Evolutionary conservation across 2,797 vertebrate genomes (phyloP).

Genomic region (Helicolenus hilgendorfi): DNA sequence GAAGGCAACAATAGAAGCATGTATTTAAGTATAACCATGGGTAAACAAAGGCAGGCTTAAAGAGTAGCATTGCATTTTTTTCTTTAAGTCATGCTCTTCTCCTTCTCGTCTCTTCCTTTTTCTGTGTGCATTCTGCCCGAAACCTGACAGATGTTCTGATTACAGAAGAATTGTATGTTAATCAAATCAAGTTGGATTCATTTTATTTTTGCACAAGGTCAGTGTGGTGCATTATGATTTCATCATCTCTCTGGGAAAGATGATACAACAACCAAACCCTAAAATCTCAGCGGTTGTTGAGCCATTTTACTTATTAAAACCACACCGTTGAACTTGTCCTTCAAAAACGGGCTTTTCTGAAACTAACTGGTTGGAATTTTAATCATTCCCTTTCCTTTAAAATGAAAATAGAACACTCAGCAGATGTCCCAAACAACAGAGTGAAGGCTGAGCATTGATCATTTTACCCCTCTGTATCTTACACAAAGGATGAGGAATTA

Average conservation of each 20-base stretch:
- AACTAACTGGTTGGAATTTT: slow-evolving; percentile 49
- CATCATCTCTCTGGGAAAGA: slow-evolving; percentile 36
- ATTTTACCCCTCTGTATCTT: background rate
- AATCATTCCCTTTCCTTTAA: slow-evolving; percentile 45
- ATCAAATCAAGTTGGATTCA: slow-evolving; percentile 43
- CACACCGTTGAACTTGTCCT: slow-evolving; percentile 44
- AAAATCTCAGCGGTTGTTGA: slow-evolving; percentile 45
- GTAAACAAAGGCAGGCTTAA: slow-evolving; percentile 43
- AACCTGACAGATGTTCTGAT: slow-evolving; percentile 21
- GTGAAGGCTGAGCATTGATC: slow-evolving; percentile 10
- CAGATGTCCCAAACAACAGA: slow-evolving; percentile 25
- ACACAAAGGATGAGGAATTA: slow-evolving; percentile 13
- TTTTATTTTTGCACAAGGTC: slow-evolving; percentile 49
- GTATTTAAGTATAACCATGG: slow-evolving; percentile 44
- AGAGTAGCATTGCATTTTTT: slow-evolving; percentile 16
- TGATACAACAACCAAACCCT: slow-evolving; percentile 32
- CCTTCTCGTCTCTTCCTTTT: background rate
- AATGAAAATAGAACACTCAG: slow-evolving; percentile 24
- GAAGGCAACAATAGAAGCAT: slow-evolving; percentile 50
- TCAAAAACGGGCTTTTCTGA: slow-evolving; percentile 40
- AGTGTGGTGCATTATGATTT: slow-evolving; percentile 31
- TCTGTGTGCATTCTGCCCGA: background rate
- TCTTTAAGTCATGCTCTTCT: background rate
- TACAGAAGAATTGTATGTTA: slow-evolving; percentile 12
- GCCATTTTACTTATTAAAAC: slow-evolving; percentile 55